Conservation (phyloP, 2,888 invertebrate species). For the Drepana falcataria region DNA sequence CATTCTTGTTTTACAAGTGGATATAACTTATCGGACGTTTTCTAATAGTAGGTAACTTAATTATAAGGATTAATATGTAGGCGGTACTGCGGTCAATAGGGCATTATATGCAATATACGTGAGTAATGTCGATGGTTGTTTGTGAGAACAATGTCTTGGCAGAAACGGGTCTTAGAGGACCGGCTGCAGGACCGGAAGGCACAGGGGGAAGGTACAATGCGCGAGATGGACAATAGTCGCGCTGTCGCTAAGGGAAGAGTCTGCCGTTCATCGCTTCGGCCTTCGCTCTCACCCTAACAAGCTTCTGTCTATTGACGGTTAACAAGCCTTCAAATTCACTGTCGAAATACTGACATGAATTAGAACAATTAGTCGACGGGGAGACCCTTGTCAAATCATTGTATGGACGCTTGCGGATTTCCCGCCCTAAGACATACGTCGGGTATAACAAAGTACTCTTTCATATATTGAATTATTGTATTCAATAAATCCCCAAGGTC, state of each 20-base stretch:
- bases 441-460: constrained; percentile 20
- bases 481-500: constrained; percentile 3
- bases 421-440: constrained; percentile 19
- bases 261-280: constrained; percentile 21
- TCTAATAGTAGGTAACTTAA: no score
- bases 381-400: constrained; percentile 55
- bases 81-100: no score
- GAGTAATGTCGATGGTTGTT: not conserved
- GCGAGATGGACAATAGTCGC: constrained; percentile 41
- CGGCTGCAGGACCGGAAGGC: constrained; percentile 48
- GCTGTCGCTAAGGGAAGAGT: constrained; percentile 54
- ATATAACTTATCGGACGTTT: no score
- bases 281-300: constrained; percentile 46
- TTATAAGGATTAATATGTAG: no score
- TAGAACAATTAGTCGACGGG: constrained; percentile 42
- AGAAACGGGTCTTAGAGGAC: constrained; percentile 31
- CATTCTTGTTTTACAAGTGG: no score
- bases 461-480: constrained; percentile 14
- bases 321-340: constrained; percentile 46
- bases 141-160: constrained; percentile 20
- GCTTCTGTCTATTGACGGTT: constrained; percentile 39
- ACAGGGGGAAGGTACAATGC: constrained; percentile 47
- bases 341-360: constrained; percentile 45
- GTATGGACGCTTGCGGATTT: constrained; percentile 35
- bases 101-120: not conserved